Percentiles rank a stretch among this genome's conserved stretches.
Conservation (phyloP, 2,113 vertebrate genomes). For the Aegotheles bennettii region DNA sequence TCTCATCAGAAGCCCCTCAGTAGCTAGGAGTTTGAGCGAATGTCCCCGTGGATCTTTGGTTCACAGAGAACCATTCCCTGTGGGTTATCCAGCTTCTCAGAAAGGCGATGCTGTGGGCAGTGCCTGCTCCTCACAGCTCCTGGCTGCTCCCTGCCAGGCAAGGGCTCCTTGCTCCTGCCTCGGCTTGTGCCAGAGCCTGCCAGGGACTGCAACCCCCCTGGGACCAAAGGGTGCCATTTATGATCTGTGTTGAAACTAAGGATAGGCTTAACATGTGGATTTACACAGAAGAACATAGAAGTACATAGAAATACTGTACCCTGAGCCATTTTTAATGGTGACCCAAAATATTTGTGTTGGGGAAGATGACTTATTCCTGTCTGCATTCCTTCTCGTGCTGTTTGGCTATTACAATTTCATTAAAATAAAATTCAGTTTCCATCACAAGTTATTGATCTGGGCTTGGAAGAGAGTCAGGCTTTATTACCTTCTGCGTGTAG, state of each 20-base stretch:
- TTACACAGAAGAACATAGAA: no score
- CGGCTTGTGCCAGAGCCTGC: background rate
- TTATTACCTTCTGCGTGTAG: background rate
- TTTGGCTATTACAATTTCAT: background rate
- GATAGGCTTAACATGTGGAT: background rate
- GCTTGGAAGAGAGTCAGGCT: background rate
- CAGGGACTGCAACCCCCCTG: background rate
- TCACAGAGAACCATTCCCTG: background rate
- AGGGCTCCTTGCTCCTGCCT: background rate
- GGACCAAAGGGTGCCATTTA: background rate
- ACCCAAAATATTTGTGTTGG: background rate
- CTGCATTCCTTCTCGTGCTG: background rate
- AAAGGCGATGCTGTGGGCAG: accelerated
- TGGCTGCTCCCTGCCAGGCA: background rate
- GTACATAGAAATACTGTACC: no score
- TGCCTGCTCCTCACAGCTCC: accelerated
- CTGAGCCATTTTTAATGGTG: background rate
- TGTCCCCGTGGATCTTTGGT: background rate
- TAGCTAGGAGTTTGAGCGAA: background rate
- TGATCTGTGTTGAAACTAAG: background rate
- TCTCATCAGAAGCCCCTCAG: background rate
- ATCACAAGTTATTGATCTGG: background rate
- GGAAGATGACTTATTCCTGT: background rate
- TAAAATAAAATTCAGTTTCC: background rate
- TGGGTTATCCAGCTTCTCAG: background rate